Base-by-base conservation (phyloP, 2,888 invertebrate species). In the Allacma fusca region DNA sequence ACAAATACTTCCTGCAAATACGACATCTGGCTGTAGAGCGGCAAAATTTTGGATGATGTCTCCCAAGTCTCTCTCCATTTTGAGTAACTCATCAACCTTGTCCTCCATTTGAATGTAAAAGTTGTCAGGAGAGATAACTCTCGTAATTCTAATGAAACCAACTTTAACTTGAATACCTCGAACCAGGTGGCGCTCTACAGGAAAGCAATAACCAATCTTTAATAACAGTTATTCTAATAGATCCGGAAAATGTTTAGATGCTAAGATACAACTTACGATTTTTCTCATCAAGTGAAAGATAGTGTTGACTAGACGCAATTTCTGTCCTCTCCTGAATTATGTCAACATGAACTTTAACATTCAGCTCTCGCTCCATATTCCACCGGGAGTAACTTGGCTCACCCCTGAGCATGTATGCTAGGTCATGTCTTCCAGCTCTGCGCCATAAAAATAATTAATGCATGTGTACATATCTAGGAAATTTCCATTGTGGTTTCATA, bases 101-200 rank as follows among this genome's bases (percentile, higher is more conserved):
- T 12, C 9, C 24, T 62, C 62, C 62, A 62, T 62, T n/a, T 62
- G 62, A 24, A 62, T 62, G 62, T 13, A 62, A n/a, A 62, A 62
- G n/a, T 62, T 62, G 24, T 62, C 62, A 4, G 62, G 62, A 21
- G 7, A 9, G 12, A 24, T 26, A 9, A 26, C 24, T 24, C 24
- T 12, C 2, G 24, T 19, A 12, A 62, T 62, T 24, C 26, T 62
- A 23, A 62, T n/a, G 24, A 26, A 62, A 4, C 24, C 23, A 23
- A 24, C 13, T 26, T 62, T 62, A 12, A 23, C 13, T 26, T 26
- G 23, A 4, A 62, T 62, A 4, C 62, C 21, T 4, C 50, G 4
- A n/a, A 16, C 50, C 2, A 50, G n/a, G 19, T 50, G 50, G 5
- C 16, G n/a, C 19, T 50, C 50, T 50, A 40, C 13, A 9, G n/a